These are phyloP conservation scores for Crotalus horridus DNA, from an alignment of 2,113 vertebrate genomes.

Conservation along the genomic window DNA sequence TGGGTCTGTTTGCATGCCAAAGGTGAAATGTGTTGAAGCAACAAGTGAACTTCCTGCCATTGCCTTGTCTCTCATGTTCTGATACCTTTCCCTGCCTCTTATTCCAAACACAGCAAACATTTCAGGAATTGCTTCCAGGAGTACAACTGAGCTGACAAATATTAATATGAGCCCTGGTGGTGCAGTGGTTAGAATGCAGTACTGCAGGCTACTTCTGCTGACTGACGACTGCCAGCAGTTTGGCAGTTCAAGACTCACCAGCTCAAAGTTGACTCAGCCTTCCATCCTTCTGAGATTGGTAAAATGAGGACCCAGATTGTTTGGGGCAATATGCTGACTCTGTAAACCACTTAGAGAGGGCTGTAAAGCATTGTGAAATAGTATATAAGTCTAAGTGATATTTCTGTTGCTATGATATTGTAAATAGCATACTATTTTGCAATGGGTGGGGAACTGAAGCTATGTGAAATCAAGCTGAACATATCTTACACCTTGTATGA, in stretches of 20 bases:
- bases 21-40: not conserved
- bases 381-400: too few relatives aligned
- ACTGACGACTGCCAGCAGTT: too few relatives aligned
- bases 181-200: too few relatives aligned
- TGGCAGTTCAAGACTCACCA: too few relatives aligned
- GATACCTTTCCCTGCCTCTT: not conserved
- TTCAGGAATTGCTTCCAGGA: not conserved
- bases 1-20: not conserved
- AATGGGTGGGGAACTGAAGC: not conserved
- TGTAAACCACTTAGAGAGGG: too few relatives aligned
- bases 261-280: too few relatives aligned
- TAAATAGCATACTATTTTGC: not conserved
- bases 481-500: not conserved
- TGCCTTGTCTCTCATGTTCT: not conserved
- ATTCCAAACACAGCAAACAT: not conserved
- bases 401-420: not conserved
- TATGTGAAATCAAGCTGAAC: not conserved
- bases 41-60: not conserved
- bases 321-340: too few relatives aligned
- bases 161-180: not conserved
- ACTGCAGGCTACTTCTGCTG: too few relatives aligned
- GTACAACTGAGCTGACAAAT: not conserved
- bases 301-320: too few relatives aligned
- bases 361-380: too few relatives aligned
- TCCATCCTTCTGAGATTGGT: too few relatives aligned